These are phyloP conservation scores for Rosalia funebris DNA, from an alignment of 2,888 invertebrate genomes.

Conservation along the genomic window DNA sequence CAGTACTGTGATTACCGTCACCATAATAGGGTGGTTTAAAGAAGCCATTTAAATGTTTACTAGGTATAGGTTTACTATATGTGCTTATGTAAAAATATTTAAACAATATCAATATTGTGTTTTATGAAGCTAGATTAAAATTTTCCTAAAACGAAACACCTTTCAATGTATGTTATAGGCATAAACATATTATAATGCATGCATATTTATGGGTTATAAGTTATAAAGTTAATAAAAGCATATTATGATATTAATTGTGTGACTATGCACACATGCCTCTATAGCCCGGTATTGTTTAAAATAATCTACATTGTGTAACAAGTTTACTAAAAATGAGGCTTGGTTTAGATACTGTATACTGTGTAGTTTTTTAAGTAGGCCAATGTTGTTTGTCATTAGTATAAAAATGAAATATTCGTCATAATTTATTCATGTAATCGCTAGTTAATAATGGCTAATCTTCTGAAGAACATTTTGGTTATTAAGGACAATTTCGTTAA, in stretches of 20 bases:
- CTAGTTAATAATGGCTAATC: background rate
- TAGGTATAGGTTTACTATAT: too few relatives aligned
- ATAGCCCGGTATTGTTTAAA: constrained; percentile 17
- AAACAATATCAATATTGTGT: too few relatives aligned
- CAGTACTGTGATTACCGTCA: too few relatives aligned
- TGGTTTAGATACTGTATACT: constrained; percentile 2
- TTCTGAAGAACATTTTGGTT: too few relatives aligned
- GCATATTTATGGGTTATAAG: constrained; percentile 3
- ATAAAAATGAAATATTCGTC: constrained; percentile 17
- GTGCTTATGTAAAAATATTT: too few relatives aligned
- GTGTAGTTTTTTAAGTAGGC: constrained; percentile 16
- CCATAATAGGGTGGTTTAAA: too few relatives aligned
- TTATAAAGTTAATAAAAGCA: constrained; percentile 6
- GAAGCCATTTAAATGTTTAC: too few relatives aligned
- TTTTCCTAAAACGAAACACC: too few relatives aligned
- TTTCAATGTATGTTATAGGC: background rate
- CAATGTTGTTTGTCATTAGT: constrained; percentile 23
- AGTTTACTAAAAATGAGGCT: constrained; percentile 15
- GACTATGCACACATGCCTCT: background rate
- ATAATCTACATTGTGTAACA: constrained; percentile 21
- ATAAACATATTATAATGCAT: background rate
- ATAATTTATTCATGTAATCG: constrained; percentile 23
- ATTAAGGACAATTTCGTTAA: too few relatives aligned
- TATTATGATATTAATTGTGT: constrained; percentile 1
- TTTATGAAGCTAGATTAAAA: too few relatives aligned